These are phyloP conservation scores for Eilema griseolum DNA, from an alignment of 2,888 invertebrate species.

Conservation along the genomic window DNA sequence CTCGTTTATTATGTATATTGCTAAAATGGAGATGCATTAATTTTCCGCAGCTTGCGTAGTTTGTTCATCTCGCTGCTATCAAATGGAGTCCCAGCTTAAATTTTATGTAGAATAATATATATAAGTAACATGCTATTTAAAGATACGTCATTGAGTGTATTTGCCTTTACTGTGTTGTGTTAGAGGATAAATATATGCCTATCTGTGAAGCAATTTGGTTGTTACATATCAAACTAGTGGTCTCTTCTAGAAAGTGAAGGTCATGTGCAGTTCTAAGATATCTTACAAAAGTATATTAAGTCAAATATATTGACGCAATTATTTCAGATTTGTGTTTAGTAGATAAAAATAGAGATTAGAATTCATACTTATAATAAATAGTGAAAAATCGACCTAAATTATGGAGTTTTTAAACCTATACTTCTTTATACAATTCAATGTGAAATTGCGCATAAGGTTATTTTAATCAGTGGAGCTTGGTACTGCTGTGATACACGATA, in stretches of 20 bases:
- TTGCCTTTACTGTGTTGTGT: constrained; percentile 17
- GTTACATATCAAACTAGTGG: not conserved
- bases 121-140: constrained; percentile 5
- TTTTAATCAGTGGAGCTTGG: not conserved
- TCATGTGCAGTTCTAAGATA: not conserved
- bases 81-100: not conserved
- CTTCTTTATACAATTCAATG: not conserved
- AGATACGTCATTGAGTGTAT: constrained; percentile 3
- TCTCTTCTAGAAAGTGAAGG: not conserved
- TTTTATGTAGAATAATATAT: not conserved
- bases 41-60: constrained; percentile 3
- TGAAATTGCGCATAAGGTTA: not conserved
- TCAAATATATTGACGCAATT: not conserved
- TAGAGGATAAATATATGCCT: constrained; percentile 3
- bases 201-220: not conserved
- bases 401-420: not conserved
- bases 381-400: not conserved
- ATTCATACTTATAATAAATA: too few relatives aligned
- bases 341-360: not conserved
- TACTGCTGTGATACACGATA: not conserved
- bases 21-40: constrained; percentile 4
- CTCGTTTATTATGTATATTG: not conserved
- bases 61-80: not conserved
- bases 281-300: not conserved
- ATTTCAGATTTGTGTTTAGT: not conserved